Base-by-base conservation (phyloP, 2,888 invertebrate species). In the Gryllus longicercus region DNA sequence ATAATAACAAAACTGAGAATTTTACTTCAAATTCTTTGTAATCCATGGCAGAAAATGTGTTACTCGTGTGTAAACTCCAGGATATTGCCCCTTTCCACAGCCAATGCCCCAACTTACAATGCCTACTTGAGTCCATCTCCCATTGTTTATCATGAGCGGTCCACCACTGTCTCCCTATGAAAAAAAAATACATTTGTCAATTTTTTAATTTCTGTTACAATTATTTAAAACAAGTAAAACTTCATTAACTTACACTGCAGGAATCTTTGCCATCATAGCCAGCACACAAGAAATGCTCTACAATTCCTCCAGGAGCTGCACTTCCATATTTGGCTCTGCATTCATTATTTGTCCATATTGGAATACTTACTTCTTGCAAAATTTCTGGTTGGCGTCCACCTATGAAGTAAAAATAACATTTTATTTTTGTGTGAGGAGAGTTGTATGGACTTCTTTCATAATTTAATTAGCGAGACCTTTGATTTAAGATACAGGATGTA, bases 31-130 rank as follows among this genome's bases (percentile, higher is more conserved):
- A 87, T 96, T 96, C 87, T 95, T 95, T 85, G 91, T 90, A 85
- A 96, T 95, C 96, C 96, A 96, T 49, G 94, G 93, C 84, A 95
- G 87, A 89, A 95, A 94, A 84, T 93, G 90, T 77, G 95, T 93
- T 81, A 96, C 93, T 84, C 96, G 91, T 0, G 96, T 95, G 87
- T 96, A 96, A 4, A 96, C 96, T 21, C 96, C 96, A 0, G 96
- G 96, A 87, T 95, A 96, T 85, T 95, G 95, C 25, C 95, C 95
- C 88, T 96, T 95, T 80, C 96, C 96, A 86, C 96, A 96, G 74
- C 95, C 96, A 84, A 96, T 96, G 82, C 96, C 96, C 95, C 96
- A 96, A 18, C 95, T 95, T 25, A 96, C 96, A 78, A 96, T 92
- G 79, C 96, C 96, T 23, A 95, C 93, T 88, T 96, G 96, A 0